These are phyloP conservation scores for Magallana gigas DNA, from an alignment of 1,140 invertebrate genomes.

Conservation along the genomic window DNA sequence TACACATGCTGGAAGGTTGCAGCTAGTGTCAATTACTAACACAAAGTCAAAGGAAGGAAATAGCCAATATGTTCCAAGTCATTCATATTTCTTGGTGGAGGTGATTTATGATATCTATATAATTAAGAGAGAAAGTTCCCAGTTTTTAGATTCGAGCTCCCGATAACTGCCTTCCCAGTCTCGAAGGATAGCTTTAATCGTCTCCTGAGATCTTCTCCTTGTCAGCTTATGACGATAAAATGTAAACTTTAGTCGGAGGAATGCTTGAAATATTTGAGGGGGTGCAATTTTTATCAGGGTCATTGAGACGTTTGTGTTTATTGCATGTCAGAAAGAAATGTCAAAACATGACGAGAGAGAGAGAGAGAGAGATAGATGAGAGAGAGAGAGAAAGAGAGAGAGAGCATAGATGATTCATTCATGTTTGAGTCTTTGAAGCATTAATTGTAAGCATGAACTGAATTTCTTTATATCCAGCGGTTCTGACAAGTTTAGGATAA, in stretches of 20 bases:
- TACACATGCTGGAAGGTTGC: too few species aligned
- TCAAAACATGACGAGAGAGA: not conserved
- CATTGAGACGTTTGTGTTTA: not conserved
- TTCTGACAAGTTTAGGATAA: not conserved
- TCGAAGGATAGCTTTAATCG: too few species aligned
- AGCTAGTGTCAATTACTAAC: too few species aligned
- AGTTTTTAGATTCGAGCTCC: too few species aligned
- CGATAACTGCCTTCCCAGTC: too few species aligned
- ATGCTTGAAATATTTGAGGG: not conserved
- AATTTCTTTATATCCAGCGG: not conserved
- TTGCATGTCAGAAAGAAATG: constrained; percentile 10
- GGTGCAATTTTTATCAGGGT: constrained; percentile 2
- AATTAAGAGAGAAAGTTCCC: too few species aligned
- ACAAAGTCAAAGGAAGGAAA: too few species aligned
- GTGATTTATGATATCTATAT: too few species aligned
- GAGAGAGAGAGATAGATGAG: not conserved
- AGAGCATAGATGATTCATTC: not conserved
- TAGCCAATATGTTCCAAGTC: too few species aligned
- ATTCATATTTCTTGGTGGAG: too few species aligned
- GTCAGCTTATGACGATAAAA: not conserved
- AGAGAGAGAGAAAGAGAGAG: not conserved
- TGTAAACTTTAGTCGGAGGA: not conserved
- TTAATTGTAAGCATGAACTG: constrained; percentile 14
- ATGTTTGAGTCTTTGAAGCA: not conserved
- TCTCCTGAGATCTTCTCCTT: not conserved